Percentiles rank a stretch among this genome's conserved stretches.
These are phyloP conservation scores for Sebastes wilsoni DNA, from an alignment of 2,797 vertebrate genomes.

Conservation along the genomic window DNA sequence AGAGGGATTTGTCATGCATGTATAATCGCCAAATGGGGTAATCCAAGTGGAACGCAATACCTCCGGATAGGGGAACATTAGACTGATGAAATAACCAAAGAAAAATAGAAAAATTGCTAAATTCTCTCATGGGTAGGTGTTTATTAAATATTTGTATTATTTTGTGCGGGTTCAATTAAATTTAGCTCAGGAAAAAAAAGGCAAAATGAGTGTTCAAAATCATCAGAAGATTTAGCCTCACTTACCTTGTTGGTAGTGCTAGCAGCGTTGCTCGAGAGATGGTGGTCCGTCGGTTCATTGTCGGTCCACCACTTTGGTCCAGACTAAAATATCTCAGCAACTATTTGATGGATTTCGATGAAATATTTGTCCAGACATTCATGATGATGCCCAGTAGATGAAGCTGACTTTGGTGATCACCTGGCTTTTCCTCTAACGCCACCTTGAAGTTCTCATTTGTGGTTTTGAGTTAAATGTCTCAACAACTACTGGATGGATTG, in stretches of 20 bases:
- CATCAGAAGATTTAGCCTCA: neutral
- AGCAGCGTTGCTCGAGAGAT: neutral
- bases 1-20: conserved; percentile 45
- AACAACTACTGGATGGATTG: neutral
- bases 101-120: conserved; percentile 6
- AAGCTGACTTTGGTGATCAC: neutral
- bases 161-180: conserved; percentile 3
- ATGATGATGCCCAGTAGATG: neutral
- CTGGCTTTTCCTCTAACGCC: neutral
- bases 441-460: neutral
- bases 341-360: neutral
- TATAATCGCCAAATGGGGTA: conserved; percentile 45
- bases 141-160: conserved; percentile 20
- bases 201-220: neutral
- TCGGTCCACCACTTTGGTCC: neutral
- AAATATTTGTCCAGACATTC: neutral
- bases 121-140: neutral
- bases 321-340: neutral
- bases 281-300: neutral
- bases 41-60: conserved; percentile 40
- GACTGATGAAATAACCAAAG: conserved; percentile 16
- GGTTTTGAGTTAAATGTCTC: too few species aligned
- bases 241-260: neutral
- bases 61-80: conserved; percentile 15
- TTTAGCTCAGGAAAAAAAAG: neutral